Evolutionary conservation across 1,140 invertebrate genomes (phyloP).

Genomic region (Paraescarpia echinospica): DNA sequence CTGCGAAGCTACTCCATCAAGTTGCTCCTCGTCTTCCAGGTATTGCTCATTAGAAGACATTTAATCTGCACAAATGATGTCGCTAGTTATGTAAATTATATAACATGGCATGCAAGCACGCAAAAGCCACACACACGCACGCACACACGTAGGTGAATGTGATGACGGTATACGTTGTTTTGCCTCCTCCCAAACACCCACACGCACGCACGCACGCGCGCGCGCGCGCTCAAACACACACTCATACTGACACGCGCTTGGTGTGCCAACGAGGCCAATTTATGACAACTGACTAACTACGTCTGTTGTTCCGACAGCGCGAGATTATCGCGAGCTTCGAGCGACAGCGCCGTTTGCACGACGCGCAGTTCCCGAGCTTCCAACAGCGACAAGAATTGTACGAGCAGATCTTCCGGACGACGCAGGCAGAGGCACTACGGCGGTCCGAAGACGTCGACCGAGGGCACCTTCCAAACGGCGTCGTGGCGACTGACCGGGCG

Average conservation of each 20-base stretch:
- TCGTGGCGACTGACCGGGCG: background rate
- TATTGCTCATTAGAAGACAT: background rate
- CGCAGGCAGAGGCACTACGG: background rate
- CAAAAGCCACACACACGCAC: too few species aligned
- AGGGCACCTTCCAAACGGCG: background rate
- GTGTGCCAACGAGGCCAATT: background rate
- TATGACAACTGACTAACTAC: background rate
- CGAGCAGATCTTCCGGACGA: background rate
- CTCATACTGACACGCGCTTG: background rate
- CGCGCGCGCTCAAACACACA: conserved; percentile 4
- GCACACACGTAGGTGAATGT: too few species aligned
- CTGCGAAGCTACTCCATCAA: conserved; percentile 28
- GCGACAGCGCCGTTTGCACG: background rate
- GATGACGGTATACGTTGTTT: too few species aligned
- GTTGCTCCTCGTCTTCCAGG: conserved; percentile 26
- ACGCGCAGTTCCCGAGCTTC: background rate
- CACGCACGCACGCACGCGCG: conserved; percentile 10
- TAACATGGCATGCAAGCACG: too few species aligned
- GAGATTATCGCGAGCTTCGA: conserved; percentile 8
- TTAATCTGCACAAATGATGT: too few species aligned
- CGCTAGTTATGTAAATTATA: background rate
- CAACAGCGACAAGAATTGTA: background rate
- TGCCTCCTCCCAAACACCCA: too few species aligned
- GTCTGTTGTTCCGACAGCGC: background rate
- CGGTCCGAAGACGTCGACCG: background rate